A percentile compares a stretch with the other conserved stretches of the same genome.
Evolutionary conservation across 2,113 vertebrate genomes (phyloP).

Genomic region (Balaenoptera acutorostrata): DNA sequence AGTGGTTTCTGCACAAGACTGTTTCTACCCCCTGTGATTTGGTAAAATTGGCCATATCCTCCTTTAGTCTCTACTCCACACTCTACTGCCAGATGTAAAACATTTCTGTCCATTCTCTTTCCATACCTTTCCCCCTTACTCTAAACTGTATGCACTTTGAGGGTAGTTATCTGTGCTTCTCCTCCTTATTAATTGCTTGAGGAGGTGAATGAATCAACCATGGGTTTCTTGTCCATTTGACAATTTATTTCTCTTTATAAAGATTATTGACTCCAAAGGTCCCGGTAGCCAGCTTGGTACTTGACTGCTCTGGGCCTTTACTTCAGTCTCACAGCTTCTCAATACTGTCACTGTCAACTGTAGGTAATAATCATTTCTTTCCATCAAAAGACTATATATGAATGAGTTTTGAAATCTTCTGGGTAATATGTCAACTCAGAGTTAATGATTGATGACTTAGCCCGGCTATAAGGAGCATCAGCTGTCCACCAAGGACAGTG

Average conservation of each 20-base stretch:
- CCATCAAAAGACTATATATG: not conserved
- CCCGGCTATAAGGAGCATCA: fast-evolving
- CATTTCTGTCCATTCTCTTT: not conserved
- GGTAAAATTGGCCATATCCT: not conserved
- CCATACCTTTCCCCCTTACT: not conserved
- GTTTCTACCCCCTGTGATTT: not conserved
- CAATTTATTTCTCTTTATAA: not conserved
- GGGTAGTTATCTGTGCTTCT: not conserved
- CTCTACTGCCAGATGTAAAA: fast-evolving
- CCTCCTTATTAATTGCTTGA: not conserved
- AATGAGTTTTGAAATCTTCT: not conserved
- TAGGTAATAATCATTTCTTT: not conserved
- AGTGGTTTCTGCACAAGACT: not conserved
- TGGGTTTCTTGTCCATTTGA: not conserved
- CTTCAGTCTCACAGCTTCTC: not conserved
- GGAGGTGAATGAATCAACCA: not conserved
- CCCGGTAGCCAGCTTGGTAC: too few species aligned
- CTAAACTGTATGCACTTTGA: fast-evolving
- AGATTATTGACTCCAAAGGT: not conserved
- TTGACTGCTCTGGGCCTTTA: too few species aligned
- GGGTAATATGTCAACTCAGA: not conserved
- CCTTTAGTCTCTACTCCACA: not conserved
- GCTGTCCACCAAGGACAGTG: fast-evolving
- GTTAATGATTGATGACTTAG: not conserved
- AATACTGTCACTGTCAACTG: not conserved